Evolutionary conservation across 2,888 invertebrate genomes (phyloP).

Genomic region (Calameuta pallipes): DNA sequence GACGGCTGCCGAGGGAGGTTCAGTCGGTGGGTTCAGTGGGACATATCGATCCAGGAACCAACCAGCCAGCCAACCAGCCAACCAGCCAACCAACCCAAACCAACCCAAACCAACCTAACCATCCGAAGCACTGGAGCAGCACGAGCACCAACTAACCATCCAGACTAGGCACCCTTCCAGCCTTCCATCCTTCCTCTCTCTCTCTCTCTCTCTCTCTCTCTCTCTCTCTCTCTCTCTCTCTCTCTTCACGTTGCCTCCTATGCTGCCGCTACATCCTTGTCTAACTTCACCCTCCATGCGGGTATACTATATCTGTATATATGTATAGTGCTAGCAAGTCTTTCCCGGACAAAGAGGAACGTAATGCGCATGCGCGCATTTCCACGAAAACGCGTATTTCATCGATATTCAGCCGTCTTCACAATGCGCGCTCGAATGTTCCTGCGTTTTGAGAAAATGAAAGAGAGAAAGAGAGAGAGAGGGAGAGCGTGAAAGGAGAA

Average conservation of each 20-base stretch:
- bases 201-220: background rate
- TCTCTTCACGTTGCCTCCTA: background rate
- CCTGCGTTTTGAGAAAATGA: too few species aligned
- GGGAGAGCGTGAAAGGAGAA: too few species aligned
- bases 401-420: too few species aligned
- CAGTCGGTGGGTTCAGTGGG: constrained; percentile 46
- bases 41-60: constrained; percentile 41
- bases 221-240: background rate
- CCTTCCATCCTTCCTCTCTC: constrained; percentile 3
- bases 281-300: background rate
- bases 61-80: constrained; percentile 12
- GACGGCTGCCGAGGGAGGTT: constrained; percentile 18
- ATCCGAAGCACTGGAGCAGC: constrained; percentile 18
- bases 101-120: background rate
- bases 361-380: constrained; percentile 20
- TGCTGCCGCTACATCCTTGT: background rate
- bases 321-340: too few species aligned
- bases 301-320: background rate
- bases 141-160: constrained; percentile 15
- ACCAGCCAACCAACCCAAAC: background rate
- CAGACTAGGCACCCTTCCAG: constrained; percentile 30
- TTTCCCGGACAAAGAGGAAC: constrained; percentile 14
- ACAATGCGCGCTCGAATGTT: too few species aligned
- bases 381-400: constrained; percentile 17
- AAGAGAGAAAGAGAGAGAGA: too few species aligned